A percentile compares a stretch with the other conserved stretches of the same genome.
These are phyloP conservation scores for Itoplectis maculator DNA, from an alignment of 2,888 invertebrate species.

Conservation along the genomic window DNA sequence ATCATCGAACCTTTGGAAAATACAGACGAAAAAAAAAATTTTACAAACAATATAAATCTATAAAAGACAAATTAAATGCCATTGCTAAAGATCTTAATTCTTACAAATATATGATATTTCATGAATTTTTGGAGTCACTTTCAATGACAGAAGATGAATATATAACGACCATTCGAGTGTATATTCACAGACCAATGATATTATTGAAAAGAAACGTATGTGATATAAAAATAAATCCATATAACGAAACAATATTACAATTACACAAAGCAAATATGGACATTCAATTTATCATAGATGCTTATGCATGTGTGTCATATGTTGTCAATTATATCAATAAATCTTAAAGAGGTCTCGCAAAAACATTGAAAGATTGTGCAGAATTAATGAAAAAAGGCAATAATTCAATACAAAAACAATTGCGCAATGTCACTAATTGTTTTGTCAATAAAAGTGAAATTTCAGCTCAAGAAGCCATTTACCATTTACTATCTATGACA, in stretches of 20 bases:
- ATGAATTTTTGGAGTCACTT: conserved; percentile 41
- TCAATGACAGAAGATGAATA: conserved; percentile 47
- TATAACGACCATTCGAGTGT: conserved; percentile 43
- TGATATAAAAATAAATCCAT: conserved; percentile 56
- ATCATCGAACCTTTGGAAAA: conserved; percentile 50
- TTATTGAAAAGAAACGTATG: conserved; percentile 48
- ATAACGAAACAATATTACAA: conserved; percentile 39
- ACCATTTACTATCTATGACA: conserved; percentile 22
- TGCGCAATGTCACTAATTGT: conserved; percentile 48
- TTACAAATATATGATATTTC: conserved; percentile 40
- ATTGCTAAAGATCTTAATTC: conserved; percentile 13
- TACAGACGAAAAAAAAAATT: conserved; percentile 9
- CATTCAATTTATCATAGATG: conserved; percentile 52
- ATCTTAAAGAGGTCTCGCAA: conserved; percentile 25
- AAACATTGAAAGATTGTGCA: conserved; percentile 15
- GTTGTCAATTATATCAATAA: conserved; percentile 35
- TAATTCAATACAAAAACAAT: conserved; percentile 37
- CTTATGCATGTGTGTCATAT: conserved; percentile 44
- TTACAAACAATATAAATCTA: conserved; percentile 10
- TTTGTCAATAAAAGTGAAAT: conserved; percentile 44
- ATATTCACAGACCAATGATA: conserved; percentile 50
- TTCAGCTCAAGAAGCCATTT: conserved; percentile 26
- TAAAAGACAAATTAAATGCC: conserved; percentile 28
- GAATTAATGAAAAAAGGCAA: conserved; percentile 39
- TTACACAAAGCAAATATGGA: conserved; percentile 60